Evolutionary conservation across 2,113 vertebrate genomes (phyloP).

Genomic region (Limanda limanda): DNA sequence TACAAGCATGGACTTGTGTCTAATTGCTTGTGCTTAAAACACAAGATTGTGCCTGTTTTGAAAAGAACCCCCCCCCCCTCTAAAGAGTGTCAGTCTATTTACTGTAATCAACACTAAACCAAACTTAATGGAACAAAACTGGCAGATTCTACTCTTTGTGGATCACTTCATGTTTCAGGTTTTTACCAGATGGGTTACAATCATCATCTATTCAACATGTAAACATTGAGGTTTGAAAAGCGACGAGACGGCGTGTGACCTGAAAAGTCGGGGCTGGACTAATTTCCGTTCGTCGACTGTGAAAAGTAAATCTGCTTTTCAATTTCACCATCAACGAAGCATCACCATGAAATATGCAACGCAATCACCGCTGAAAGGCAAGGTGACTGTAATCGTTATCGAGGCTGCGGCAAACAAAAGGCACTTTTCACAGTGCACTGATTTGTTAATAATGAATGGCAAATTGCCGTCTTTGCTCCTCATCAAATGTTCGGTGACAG

Average conservation of each 20-base stretch:
- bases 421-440: constrained; percentile 49
- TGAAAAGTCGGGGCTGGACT: background rate
- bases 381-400: constrained; percentile 58
- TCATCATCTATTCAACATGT: constrained; percentile 1
- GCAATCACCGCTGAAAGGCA: constrained; percentile 48
- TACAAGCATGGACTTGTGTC: background rate
- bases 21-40: background rate
- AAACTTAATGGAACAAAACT: background rate
- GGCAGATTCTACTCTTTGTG: background rate
- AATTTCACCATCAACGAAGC: constrained; percentile 43
- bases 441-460: constrained; percentile 69
- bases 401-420: constrained; percentile 55
- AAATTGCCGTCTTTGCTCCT: constrained; percentile 67
- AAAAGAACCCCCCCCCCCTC: too few species aligned
- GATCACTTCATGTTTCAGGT: constrained; percentile 5
- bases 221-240: constrained; percentile 4
- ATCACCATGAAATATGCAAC: constrained; percentile 55
- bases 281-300: constrained; percentile 44
- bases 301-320: constrained; percentile 59
- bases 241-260: constrained; percentile 23
- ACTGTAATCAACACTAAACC: background rate
- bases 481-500: constrained; percentile 61
- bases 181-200: background rate
- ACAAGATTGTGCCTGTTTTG: too few species aligned
- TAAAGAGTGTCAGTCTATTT: too few species aligned